These are phyloP conservation scores for Anodontia alba DNA, from an alignment of 2,888 invertebrate genomes.

Conservation along the genomic window DNA sequence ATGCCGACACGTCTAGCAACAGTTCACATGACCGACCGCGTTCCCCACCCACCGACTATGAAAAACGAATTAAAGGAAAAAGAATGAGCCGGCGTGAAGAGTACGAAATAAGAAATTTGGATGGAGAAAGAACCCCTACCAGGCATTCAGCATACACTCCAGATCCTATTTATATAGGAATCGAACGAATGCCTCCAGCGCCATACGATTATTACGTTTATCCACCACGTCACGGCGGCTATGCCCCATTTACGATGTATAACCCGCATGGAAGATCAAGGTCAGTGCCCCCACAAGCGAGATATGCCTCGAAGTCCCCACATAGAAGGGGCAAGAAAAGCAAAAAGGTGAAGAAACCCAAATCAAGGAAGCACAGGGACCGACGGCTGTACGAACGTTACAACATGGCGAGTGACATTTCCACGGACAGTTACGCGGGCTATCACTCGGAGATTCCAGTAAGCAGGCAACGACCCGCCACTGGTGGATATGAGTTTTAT, in stretches of 20 bases:
- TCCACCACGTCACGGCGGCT: conserved; percentile 62
- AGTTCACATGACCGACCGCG: conserved; percentile 69
- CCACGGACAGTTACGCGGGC: conserved; percentile 68
- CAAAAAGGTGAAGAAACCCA: conserved; percentile 58
- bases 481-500: conserved; percentile 54
- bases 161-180: conserved; percentile 22
- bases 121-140: conserved; percentile 18
- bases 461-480: conserved; percentile 19
- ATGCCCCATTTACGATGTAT: conserved; percentile 59
- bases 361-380: conserved; percentile 47
- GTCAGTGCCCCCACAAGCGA: conserved; percentile 45
- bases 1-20: conserved; percentile 64
- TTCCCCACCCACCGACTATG: conserved; percentile 80
- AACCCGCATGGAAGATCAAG: conserved; percentile 58
- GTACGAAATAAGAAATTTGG: conserved; percentile 55
- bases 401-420: conserved; percentile 54
- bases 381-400: neutral
- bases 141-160: conserved; percentile 16
- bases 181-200: conserved; percentile 26
- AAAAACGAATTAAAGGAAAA: conserved; percentile 46
- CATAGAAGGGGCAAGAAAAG: conserved; percentile 57
- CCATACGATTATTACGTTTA: conserved; percentile 66
- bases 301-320: conserved; percentile 69
- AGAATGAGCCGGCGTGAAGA: conserved; percentile 68
- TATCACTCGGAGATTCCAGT: conserved; percentile 72